Base-by-base conservation (phyloP, 1,140 invertebrate species). In the Whitmania pigra region DNA sequence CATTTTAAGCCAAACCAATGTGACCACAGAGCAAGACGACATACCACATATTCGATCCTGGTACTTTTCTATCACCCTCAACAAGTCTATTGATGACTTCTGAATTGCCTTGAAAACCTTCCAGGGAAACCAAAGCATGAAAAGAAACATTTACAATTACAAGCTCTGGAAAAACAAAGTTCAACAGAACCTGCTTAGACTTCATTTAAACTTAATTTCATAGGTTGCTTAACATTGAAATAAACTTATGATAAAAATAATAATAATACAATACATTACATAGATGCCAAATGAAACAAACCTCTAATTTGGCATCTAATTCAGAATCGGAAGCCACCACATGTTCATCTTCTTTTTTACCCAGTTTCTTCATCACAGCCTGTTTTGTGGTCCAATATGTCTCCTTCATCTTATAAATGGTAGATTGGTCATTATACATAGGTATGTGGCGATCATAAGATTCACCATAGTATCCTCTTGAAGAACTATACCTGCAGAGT, bases 371-470 rank as follows among this genome's bases (percentile, higher is more conserved):
- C 71, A 94, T 88, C 36, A 99, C 88, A 67, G 90, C 89, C 83
- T 97, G 94, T 80, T 97, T 98, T 5, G 95, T 97, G 43, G 97
- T 90, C 94, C 94, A 99, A 83, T 93, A 98, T 75, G 96, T 92
- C 80, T 95, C 91, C 80, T 97, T 92, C 87, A 96, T 90, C 80
- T 90, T 90, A 29, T 86, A 85, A 1, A 90, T 82, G 0, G 87
- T 83, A 49, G 87, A 87, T 63, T 82, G 82, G 73, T 85, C 83
- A 69, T 81, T 79, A 67, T 82, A 79, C 73, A 68, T 22, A 15
- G 57, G 53, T 31, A 71, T 78, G 75, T 77, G 77, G 17, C 78
- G 76, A 72, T 81, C 80, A 75, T 81, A 81, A 55, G 75, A 77
- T 29, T 76, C 76, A 9, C 80, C 80, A 68, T 74, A 78, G 72